Percentiles rank a stretch among this genome's conserved stretches.
phyloP scores from a whole-genome alignment of 2,113 vertebrate genomes.

The Solenodon paradoxus region DNA sequence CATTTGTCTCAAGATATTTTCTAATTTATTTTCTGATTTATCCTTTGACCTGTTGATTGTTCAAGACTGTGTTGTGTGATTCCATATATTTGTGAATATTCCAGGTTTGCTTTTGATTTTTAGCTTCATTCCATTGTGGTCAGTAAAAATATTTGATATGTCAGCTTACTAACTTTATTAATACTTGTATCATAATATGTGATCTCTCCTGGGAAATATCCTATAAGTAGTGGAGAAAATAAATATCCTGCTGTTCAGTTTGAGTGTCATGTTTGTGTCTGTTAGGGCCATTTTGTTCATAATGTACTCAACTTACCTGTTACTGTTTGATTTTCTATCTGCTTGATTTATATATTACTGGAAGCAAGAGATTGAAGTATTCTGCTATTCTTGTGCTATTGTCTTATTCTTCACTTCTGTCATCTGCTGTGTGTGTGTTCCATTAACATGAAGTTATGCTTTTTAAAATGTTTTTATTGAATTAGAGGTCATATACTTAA shows the following conservation, averaged over 20 bases:
- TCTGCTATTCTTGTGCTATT: not conserved
- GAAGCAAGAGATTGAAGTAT: not conserved
- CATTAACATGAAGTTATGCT: not conserved
- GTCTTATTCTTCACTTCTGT: not conserved
- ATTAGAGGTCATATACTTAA: not conserved
- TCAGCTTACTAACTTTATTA: not conserved
- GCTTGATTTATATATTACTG: too few relatives aligned
- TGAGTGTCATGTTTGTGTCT: not conserved
- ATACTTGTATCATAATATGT: not conserved
- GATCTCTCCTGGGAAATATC: not conserved
- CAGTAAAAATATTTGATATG: not conserved
- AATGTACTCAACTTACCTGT: not conserved
- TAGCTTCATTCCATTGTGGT: not conserved
- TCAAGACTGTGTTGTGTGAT: not conserved
- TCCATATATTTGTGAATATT: not conserved
- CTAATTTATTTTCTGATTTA: not conserved
- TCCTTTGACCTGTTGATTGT: not conserved
- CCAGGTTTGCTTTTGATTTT: not conserved
- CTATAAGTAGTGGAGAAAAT: not conserved
- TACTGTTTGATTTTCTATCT: not conserved
- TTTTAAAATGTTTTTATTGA: not conserved
- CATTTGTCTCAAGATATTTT: not conserved
- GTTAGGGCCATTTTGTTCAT: not conserved
- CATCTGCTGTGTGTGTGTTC: too few relatives aligned
- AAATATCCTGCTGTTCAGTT: not conserved